Evolutionary conservation across 2,113 vertebrate genomes (phyloP), one percentile per base, ranked within the genome.

Genomic region (Oryzias woworae): DNA sequence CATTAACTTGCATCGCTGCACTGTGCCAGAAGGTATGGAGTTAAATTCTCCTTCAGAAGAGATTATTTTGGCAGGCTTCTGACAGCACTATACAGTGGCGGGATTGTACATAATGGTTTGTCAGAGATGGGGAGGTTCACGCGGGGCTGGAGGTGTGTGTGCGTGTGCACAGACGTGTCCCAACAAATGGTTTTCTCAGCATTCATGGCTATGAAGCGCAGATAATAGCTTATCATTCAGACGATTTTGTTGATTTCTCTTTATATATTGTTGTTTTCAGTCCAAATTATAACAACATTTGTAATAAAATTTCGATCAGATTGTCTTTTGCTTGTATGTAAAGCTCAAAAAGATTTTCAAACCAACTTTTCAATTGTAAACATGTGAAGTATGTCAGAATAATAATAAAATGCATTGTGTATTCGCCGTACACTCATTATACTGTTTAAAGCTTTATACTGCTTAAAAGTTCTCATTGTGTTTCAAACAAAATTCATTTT

Each of bases 41-140:
- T 90, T 88, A 89, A 92, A 92, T 90, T 91, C 87, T 88, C 76
- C 85, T 75, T 83, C 81, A 89, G 85, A 81, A 76, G 79, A 91
- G 88, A 91, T 92, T 92, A 92, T 86, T 86, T 85, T 85, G 87
- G 87, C 85, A 79, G 81, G 51, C 48, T 82, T 68, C 75, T 91
- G 92, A 92, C 91, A 90, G 89, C 78, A 70, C 78, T 74, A 72
- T 88, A 82, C 82, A 81, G 78, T 67, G 17, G 58, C 71, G 74
- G 87, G 75, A 84, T 82, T 72, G 69, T 75, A 78, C 80, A 77
- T 84, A 85, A 89, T 79, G 82, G 82, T 88, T 82, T 86, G 84
- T 85, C 82, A 84, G 82, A 84, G 80, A 79, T 16, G 41, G 58
- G 53, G 64, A 68, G 71, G 59, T 77, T 71, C 77, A 51, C 49